Base-by-base conservation (phyloP, 2,888 invertebrate genomes). In the Agonopterix alstromeriana region DNA sequence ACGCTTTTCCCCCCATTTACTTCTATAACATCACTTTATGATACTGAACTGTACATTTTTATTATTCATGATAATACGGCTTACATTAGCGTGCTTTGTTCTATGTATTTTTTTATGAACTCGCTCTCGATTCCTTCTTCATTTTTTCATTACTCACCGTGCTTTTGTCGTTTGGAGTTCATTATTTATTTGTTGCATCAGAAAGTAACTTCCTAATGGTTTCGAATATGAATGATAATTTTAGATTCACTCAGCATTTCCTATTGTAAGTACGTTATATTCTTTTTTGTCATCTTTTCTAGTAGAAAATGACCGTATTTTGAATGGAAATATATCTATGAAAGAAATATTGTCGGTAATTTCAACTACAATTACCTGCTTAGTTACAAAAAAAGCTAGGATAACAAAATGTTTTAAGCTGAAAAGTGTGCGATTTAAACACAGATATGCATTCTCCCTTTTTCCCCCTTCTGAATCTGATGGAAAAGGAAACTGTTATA, bases 11-110 rank as follows among this genome's bases (percentile, higher is more conserved):
- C 27, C 73, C 73, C 77, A 75, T 77, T 85, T 83, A 78, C 80
- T 78, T 79, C 78, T 79, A 74, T 75, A 80, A 76, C 77, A 80
- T 82, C 82, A 73, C 80, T 84, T 84, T 84, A 81, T 82, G 82
- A 82, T 84, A 76, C 77, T 73, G 71, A 65, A 70, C 75, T 71
- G 78, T 75, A 65, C 70, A 27, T 75, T 80, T 84, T 77, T 85
- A 85, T 84, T 85, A 83, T 83, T 83, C 79, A 84, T 80, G 77
- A 71, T 83, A 82, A 84, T 85, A 78, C 74, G 63, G 67, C 68
- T 57, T 76, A 79, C 82, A 83, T 83, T 82, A 83, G 77, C 74
- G 67, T 76, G 67, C 72, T 67, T 70, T 70, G 69, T 69, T 61
- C 53, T 59, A 55, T 63, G 70, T 68, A 67, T 70, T 66, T 71